Evolutionary conservation across 2,888 invertebrate genomes (phyloP), one percentile per base, ranked within the genome.

Genomic region (Patella caerulea): DNA sequence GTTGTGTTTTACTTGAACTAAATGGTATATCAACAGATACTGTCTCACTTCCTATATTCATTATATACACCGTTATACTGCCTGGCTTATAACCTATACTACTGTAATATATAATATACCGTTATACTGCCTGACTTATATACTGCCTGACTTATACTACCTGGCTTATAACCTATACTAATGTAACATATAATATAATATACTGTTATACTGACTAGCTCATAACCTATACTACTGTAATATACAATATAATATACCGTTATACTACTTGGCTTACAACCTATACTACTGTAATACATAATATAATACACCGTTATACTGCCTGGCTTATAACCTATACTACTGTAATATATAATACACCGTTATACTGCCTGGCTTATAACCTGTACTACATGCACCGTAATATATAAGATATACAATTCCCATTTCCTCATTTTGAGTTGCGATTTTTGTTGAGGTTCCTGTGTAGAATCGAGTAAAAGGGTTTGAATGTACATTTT

Each of bases 301-400:
- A n/a, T n/a, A n/a, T n/a, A n/a, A n/a, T 17, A 87, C n/a, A n/a
- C 72, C 12, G 85, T 85, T 34, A 87, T 53, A n/a, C 82, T 81
- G 34, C 86, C 86, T 72, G 74, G 45, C 19, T 80, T 74, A 65
- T 79, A 80, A 12, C 73, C 73, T 56, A 69, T 75, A 9, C 59
- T 29, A 74, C 75, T 80, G 74, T 69, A 76, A 83, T 5, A n/a
- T n/a, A n/a, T n/a, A n/a, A n/a, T 17, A 87, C n/a, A n/a, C 72
- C 12, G 85, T 85, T 34, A 87, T 53, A n/a, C 82, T 81, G 34
- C 86, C 86, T 72, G 74, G 45, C 19, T 80, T 74, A 65, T 79
- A 80, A 12, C 73, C 73, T 56, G 69, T 75, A 9, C 70, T 29
- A 74, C 74, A n/a, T n/a, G n/a, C n/a, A n/a, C n/a, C 79, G 74